Evolutionary conservation across 37 sponge, comb jelly and placozoan genomes (phyloP), one percentile per base, ranked within the genome.

Genomic region (Cladorhizidae sp.): DNA sequence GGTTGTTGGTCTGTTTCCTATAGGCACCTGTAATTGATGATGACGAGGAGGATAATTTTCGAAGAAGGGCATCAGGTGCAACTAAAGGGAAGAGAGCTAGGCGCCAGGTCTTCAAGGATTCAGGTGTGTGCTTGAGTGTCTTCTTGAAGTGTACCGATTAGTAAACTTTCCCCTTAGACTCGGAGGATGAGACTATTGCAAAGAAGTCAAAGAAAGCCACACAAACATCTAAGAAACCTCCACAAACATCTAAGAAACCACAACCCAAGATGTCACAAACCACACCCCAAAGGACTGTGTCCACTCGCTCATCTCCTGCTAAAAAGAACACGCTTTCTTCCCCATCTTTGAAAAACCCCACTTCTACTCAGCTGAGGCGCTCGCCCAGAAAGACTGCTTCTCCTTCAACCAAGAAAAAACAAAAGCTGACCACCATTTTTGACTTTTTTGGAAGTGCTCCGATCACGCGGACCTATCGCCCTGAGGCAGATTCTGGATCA

Each of bases 401-500:
- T 45, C 49, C 49, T 45, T 45, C 49, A 45, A 45, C 8, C 49
- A 45, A 9, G 18, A 45, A 65, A 32, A 50, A 67, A 36, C 64
- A 73, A 38, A 62, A 73, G 26, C 58, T 85, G 11, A 38, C 76
- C 39, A 71, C 80, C 11, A 37, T 64, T 8, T 40, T 71, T 0
- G 85, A 69, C 11, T 87, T 84, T 51, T 92, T 92, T 81, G 93
- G 93, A 11, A 32, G 80, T 42, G 78, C 72, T 29, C 86, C 89
- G 8, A 67, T 92, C 22, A 84, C 80, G 55, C 41, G 89, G 22
- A 55, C 62, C 41, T 26, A 38, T 25, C 55, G 28, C 70, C 38
- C 40, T 1, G 38, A 70, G 40, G 17, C 70, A 22, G 8, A 32
- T 73, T 6, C 29, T 73, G 54, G 52, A 33, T 32, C 52, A 23